Evolutionary conservation across 2,888 invertebrate species (phyloP), one percentile per base, ranked within the genome.

Genomic region (Tanytarsus gracilentus): DNA sequence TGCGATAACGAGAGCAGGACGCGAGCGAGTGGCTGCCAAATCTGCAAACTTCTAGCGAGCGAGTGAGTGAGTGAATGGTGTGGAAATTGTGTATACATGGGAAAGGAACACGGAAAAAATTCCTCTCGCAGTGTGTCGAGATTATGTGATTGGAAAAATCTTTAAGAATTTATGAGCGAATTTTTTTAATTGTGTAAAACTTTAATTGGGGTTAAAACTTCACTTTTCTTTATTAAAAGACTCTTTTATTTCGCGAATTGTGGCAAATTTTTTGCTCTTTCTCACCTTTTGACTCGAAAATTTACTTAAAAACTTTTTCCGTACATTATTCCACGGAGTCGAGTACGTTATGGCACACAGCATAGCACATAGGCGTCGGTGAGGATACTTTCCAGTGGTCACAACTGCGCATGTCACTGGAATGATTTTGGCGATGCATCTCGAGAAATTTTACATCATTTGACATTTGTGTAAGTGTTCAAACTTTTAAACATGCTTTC

Each of bases 221-320:
- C n/a, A n/a, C n/a, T n/a, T n/a, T n/a, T n/a, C n/a, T 30, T 49
- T 44, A 21, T 18, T 44, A 18, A 18, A 18, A 23, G 3, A 18
- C 11, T 7, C 44, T 23, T 23, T 44, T 44, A 44, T 44, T 44
- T 44, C 18, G 11, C 44, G 11, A 44, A 44, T 44, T 44, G 23
- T 8, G 8, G 14, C 55, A 40, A 36, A 16, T 33, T 53, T 16
- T 3, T 7, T 3, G 11, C 27, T 50, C n/a, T 16, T 16, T 21
- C 18, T 56, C 55, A 56, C 40, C 55, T 56, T 56, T 56, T 56
- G 39, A 56, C 40, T 56, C 18, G 39, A 23, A 26, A 40, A 56
- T 26, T 56, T 30, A 44, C 27, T 56, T 56, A 56, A 56, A 53
- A 40, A 40, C 40, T 40, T 44, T 44, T 44, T 44, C 23, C 23